Percentiles rank a stretch among this genome's conserved stretches.
Evolutionary conservation across 2,888 invertebrate species (phyloP).

Genomic region (Amblyjoppa fuscipennis): DNA sequence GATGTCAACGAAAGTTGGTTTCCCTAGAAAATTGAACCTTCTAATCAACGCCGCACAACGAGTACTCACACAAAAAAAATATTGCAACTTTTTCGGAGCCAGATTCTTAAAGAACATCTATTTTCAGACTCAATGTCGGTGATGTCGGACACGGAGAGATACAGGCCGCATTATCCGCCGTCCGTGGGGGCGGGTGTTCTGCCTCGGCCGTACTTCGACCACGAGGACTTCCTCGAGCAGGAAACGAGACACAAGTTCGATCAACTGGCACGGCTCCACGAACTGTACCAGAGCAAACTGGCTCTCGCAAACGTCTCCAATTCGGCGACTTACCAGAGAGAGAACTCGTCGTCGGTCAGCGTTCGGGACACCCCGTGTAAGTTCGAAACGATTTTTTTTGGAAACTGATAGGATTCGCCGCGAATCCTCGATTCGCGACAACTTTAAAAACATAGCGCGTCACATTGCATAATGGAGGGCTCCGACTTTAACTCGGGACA

Average conservation of each 20-base stretch:
- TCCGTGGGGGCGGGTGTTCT: constrained; percentile 79
- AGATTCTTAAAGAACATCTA: constrained; percentile 53
- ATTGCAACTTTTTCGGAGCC: neutral
- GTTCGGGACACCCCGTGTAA: constrained; percentile 83
- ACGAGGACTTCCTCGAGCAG: constrained; percentile 86
- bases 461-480: neutral
- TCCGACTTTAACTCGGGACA: neutral
- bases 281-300: constrained; percentile 92
- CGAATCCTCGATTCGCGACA: neutral
- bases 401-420: neutral
- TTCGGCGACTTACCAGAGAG: constrained; percentile 88
- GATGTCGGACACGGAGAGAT: constrained; percentile 83
- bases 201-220: constrained; percentile 83
- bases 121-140: constrained; percentile 86
- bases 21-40: neutral
- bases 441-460: no score
- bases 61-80: neutral
- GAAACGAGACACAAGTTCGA: constrained; percentile 89
- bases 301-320: constrained; percentile 91
- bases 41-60: neutral
- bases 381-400: constrained; percentile 65
- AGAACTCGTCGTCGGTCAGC: constrained; percentile 82
- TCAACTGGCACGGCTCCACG: constrained; percentile 92
- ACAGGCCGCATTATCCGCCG: constrained; percentile 82
- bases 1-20: no score